Evolutionary conservation across 2,888 invertebrate genomes (phyloP), one percentile per base, ranked within the genome.

Genomic region (Morinoia aosen): DNA sequence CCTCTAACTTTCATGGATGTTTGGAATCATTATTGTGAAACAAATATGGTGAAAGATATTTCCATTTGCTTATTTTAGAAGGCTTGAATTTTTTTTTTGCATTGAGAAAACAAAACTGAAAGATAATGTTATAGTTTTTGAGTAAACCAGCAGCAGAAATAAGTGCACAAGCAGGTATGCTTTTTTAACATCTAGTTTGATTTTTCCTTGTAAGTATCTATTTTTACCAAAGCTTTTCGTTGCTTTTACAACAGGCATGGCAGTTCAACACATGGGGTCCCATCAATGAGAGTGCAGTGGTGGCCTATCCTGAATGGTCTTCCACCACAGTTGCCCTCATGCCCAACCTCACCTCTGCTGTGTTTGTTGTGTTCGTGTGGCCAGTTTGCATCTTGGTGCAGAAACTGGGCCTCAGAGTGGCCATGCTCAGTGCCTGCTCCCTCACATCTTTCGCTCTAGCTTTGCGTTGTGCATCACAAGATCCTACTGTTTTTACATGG

Each of bases 391-490:
- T 96, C 95, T 57, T 76, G 40, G 95, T 64, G 11, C 95, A 96
- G 76, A 94, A 95, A 40, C 95, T 76, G 57, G 96, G 96, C 33
- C 95, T 96, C 90, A 56, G 96, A 48, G 94, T 57, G 8, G 93
- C 90, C 48, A 64, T 96, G 95, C n/a, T 96, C n/a, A 61, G 40
- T 58, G 76, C 93, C n/a, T 48, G 97, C 5, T 93, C 96, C 40
- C 95, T 97, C n/a, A 97, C 97, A 10, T 96, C 97, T 5, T 48
- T 97, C 33, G 97, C 97, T 3, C 97, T 97, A 40, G 97, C 97
- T 12, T 94, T 97, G 0, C 97, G 97, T 76, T 97, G 97, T 94
- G 61, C 97, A 57, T 97, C 97, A 76, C 96, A 96, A 11, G 91
- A 96, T 11, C 97, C 97, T 93, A 95, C 95, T 10, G 91, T 96